phyloP scores from a whole-genome alignment of 2,888 invertebrate species.

The Operophtera brumata region DNA sequence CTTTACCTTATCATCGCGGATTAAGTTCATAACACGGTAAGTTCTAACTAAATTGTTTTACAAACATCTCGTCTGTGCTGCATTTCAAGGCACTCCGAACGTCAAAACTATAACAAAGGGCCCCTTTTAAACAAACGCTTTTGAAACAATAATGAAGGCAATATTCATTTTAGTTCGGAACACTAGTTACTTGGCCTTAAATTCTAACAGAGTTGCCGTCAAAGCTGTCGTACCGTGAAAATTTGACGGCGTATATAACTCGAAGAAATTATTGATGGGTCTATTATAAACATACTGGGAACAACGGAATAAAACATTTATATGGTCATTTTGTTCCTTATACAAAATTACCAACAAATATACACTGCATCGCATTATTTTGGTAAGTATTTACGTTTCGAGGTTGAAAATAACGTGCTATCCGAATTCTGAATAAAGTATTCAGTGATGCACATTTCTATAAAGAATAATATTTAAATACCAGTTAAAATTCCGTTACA shows the following conservation, averaged over 20 bases:
- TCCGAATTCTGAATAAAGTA: background rate
- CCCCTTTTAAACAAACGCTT: constrained; percentile 46
- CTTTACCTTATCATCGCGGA: constrained; percentile 8
- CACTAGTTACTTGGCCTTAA: constrained; percentile 33
- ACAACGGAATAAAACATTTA: constrained; percentile 1
- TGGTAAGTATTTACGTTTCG: no score
- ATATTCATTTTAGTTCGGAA: constrained; percentile 41
- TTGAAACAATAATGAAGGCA: constrained; percentile 45
- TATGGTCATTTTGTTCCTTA: background rate
- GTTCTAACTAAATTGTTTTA: constrained; percentile 11
- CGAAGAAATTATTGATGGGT: constrained; percentile 10
- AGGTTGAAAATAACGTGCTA: no score
- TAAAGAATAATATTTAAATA: constrained; percentile 1
- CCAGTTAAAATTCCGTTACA: constrained; percentile 67
- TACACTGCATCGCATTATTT: background rate
- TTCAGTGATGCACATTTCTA: background rate
- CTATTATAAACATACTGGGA: background rate
- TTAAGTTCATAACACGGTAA: constrained; percentile 38
- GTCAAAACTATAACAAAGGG: constrained; percentile 50
- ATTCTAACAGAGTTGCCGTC: constrained; percentile 32
- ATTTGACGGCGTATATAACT: constrained; percentile 18
- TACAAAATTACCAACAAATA: background rate
- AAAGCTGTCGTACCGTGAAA: constrained; percentile 28
- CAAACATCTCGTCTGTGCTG: constrained; percentile 37
- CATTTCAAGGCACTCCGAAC: constrained; percentile 47